Percentiles rank a stretch among this genome's conserved stretches.
Evolutionary conservation across 2,888 invertebrate species (phyloP).

Genomic region (Pammene fasciana): DNA sequence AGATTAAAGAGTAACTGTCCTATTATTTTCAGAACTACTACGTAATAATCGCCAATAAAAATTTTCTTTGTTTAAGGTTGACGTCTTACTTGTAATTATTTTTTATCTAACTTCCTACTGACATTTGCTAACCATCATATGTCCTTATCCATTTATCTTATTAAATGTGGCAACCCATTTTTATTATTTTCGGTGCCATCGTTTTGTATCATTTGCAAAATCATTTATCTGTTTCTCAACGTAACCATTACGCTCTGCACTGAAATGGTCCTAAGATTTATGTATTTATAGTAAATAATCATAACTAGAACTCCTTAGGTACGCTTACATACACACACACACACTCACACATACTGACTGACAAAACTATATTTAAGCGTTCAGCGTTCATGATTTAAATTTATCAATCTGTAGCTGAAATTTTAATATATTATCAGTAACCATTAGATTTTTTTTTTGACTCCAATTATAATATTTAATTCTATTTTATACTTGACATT

Average conservation of each 20-base stretch:
- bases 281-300: not conserved
- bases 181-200: slow-evolving; percentile 54
- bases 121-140: slow-evolving; percentile 1
- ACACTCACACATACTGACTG: too few species aligned
- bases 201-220: slow-evolving; percentile 59
- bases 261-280: not conserved
- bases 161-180: slow-evolving; percentile 43
- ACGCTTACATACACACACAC: slow-evolving; percentile 10
- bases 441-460: too few species aligned
- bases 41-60: not conserved
- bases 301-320: not conserved
- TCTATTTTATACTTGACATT: too few species aligned
- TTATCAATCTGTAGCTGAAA: too few species aligned
- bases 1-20: not conserved
- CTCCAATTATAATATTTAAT: too few species aligned
- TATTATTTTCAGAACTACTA: not conserved
- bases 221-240: slow-evolving; percentile 8
- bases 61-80: slow-evolving; percentile 4
- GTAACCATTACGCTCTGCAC: not conserved
- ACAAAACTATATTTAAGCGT: too few species aligned
- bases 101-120: slow-evolving; percentile 11
- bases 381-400: too few species aligned
- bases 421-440: too few species aligned
- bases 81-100: slow-evolving; percentile 10
- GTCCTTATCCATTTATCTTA: slow-evolving; percentile 34